Conservation (phyloP, 2,888 invertebrate genomes). For the Eudasyphora cyanicolor region DNA sequence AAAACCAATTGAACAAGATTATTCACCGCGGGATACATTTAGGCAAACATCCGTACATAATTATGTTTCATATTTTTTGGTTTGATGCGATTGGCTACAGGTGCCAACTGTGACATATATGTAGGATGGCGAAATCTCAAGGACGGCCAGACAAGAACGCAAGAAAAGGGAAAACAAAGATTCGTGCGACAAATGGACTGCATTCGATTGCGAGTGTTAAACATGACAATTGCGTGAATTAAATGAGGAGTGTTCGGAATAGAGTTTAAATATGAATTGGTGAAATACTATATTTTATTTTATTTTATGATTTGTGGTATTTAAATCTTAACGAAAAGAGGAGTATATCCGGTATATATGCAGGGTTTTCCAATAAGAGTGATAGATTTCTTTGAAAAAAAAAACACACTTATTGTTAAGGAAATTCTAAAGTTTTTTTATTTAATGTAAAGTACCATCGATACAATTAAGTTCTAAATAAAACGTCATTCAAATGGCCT, state of each 20-base stretch:
- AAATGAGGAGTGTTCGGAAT: background rate
- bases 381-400: too few species aligned
- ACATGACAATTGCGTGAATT: conserved; percentile 32
- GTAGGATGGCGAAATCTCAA: conserved; percentile 50
- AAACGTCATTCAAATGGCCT: too few species aligned
- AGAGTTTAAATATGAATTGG: too few species aligned
- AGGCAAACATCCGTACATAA: conserved; percentile 41
- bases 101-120: conserved; percentile 54
- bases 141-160: conserved; percentile 41
- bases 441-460: too few species aligned
- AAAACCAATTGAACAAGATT: conserved; percentile 53
- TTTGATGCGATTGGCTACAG: conserved; percentile 54
- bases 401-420: too few species aligned
- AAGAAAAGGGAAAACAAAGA: background rate
- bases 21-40: conserved; percentile 55
- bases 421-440: too few species aligned
- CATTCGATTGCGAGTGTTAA: conserved; percentile 11
- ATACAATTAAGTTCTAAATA: too few species aligned
- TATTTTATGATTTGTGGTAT: too few species aligned
- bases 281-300: too few species aligned
- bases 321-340: too few species aligned
- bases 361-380: too few species aligned
- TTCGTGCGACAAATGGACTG: background rate
- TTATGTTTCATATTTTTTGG: conserved; percentile 39
- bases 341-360: too few species aligned